Base-by-base conservation (phyloP, 2,888 invertebrate species). In the Chrysodeixis includens region DNA sequence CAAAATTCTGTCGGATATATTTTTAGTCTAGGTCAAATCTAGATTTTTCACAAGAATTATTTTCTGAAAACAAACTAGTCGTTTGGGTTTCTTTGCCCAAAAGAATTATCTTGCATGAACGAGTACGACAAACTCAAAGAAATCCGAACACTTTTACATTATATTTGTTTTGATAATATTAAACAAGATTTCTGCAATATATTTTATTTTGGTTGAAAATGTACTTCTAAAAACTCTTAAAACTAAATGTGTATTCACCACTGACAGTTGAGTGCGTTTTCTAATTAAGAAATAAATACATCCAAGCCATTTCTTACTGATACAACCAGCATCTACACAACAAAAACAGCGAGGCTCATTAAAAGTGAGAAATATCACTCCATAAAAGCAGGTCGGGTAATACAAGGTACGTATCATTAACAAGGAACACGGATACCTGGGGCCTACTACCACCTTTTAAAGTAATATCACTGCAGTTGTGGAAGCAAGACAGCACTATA, bases 371-470 rank as follows among this genome's bases (percentile, higher is more conserved):
- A 49, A 18, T 40, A n/a, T n/a, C 7, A 40, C 46, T 20, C 46
- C 46, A 49, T 49, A 49, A 49, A 49, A 10, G 46, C 18, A 49
- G 20, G 40, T 20, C 46, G 46, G 18, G 46, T 49, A 49, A 18
- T 20, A 44, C 7, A 16, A n/a, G 7, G 7, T 9, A 20, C 10
- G 20, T 49, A 49, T 49, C 60, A 53, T 30, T 56, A 56, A 61
- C 57, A 62, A 56, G 44, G 35, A 49, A 53, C 61, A 51, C 56
- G 18, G 18, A 35, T 12, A 35, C 35, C 35, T 12, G 26, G 26
- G 26, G 26, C 3, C 26, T 26, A n/a, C n/a, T n/a, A n/a, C n/a
- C n/a, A n/a, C 26, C 26, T 26, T 6, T 26, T 26, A 26, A 2
- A 26, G 2, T 26, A 26, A 26, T 26, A 26, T 4, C 26, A 26